A percentile compares a stretch with the other conserved stretches of the same genome.
phyloP scores from a whole-genome alignment of 2,113 vertebrate genomes.

The Colistium nudipinnis region DNA sequence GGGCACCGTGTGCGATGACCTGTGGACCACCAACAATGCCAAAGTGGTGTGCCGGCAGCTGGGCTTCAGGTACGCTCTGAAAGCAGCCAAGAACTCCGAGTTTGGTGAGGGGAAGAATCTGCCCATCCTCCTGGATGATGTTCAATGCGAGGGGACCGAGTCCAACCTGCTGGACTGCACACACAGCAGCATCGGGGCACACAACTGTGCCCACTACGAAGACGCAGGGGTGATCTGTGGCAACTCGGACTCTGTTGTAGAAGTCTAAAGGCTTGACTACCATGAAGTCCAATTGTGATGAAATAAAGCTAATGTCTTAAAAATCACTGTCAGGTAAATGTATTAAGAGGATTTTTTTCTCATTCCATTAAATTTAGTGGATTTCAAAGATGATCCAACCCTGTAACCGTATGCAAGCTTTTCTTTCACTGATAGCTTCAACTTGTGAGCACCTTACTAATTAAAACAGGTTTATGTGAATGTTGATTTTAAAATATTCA shows the following conservation, averaged over 20 bases:
- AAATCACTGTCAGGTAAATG: neutral
- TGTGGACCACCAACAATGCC: slow-evolving; percentile 83
- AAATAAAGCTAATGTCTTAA: neutral
- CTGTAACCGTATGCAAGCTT: neutral
- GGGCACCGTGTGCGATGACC: slow-evolving; percentile 94
- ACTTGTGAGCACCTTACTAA: neutral
- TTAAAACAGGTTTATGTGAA: neutral
- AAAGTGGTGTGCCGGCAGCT: slow-evolving; percentile 91
- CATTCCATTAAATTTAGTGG: neutral
- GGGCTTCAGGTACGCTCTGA: slow-evolving; percentile 83
- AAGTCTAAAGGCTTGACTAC: slow-evolving; percentile 35
- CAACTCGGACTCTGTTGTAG: slow-evolving; percentile 24
- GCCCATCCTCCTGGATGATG: slow-evolving; percentile 89
- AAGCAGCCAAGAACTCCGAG: slow-evolving; percentile 86
- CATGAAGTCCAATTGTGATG: neutral
- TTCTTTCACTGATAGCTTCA: neutral
- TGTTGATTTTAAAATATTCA: neutral
- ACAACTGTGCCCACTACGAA: slow-evolving; percentile 92
- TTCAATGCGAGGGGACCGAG: slow-evolving; percentile 87
- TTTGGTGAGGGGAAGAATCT: slow-evolving; percentile 87
- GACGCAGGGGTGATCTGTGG: slow-evolving; percentile 91
- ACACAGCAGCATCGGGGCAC: slow-evolving; percentile 81
- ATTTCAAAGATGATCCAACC: slow-evolving; percentile 4
- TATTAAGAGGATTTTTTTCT: neutral
- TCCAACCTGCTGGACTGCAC: slow-evolving; percentile 85